Evolutionary conservation across 2,113 vertebrate genomes (phyloP).

Genomic region (Felis catus): DNA sequence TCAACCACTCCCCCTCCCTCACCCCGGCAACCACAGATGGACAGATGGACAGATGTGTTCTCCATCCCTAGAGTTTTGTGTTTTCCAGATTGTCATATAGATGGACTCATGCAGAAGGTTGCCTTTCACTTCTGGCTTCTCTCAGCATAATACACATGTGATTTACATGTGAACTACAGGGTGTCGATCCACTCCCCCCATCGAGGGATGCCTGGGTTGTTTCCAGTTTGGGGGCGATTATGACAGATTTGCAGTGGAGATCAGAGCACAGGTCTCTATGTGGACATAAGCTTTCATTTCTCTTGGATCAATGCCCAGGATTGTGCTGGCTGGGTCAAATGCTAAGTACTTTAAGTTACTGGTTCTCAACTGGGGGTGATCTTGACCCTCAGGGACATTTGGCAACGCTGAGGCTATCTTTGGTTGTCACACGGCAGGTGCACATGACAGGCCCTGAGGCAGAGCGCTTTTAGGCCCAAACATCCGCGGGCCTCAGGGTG

Average conservation of each 20-base stretch:
- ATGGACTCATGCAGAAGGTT: background rate
- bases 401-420: background rate
- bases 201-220: background rate
- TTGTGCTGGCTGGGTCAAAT: background rate
- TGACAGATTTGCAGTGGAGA: too few relatives aligned
- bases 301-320: background rate
- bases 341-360: background rate
- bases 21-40: background rate
- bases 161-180: background rate
- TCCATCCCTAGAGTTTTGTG: background rate
- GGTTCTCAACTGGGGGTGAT: background rate
- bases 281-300: background rate
- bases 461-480: background rate
- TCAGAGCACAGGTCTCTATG: background rate
- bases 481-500: background rate
- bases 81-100: background rate
- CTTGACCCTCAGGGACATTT: background rate
- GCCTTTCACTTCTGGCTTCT: background rate
- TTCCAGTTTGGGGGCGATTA: background rate
- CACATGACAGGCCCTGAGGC: fast-evolving
- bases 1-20: fast-evolving
- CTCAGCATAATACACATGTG: background rate
- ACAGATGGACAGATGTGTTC: too few relatives aligned
- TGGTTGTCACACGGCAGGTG: background rate
- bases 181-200: background rate